Evolutionary conservation across 2,888 invertebrate genomes (phyloP), one percentile per base, ranked within the genome.

Genomic region (Argynnis bischoffii): DNA sequence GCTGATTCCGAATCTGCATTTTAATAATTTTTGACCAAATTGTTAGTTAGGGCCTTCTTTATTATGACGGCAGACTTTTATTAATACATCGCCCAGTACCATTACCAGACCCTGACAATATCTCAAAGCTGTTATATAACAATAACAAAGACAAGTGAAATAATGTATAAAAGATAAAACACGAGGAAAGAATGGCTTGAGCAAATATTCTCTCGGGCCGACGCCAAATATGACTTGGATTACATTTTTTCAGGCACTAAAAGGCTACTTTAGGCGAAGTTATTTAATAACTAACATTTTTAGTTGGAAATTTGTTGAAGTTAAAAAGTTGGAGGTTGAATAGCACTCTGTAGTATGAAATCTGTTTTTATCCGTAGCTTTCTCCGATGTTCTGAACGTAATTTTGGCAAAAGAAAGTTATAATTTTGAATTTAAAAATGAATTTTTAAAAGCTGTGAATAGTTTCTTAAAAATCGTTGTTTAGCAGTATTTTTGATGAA

Each of bases 261-360:
- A 59, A 59, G 48, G 59, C 48, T 26, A 26, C n/a, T 59, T 48
- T 48, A 5, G 26, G 1, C 31, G 14, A 31, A 59, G 57, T 54
- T 59, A 53, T 47, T 65, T 54, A 65, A 59, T 65, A 59, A 65
- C 31, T 59, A 59, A 59, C 59, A 59, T 59, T 65, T 64, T 47
- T 47, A 65, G 41, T 35, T 26, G 16, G 4, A 53, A 41, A 51
- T 47, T 57, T 26, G 48, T 16, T 59, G 59, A 26, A 48, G 59
- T 47, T 48, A 48, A 48, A 48, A 31, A 26, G 48, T 59, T 59
- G 48, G 26, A 11, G 6, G 47, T 26, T 48, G 21, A 48, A 59
- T 11, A 59, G 48, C 31, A 59, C 59, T 59, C 48, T 59, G 48
- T 21, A 57, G 46, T 46, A 21, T 57, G 47, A 57, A 57, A 47